These are phyloP conservation scores for Tridacna crocea DNA, from an alignment of 2,888 invertebrate genomes.

Conservation along the genomic window DNA sequence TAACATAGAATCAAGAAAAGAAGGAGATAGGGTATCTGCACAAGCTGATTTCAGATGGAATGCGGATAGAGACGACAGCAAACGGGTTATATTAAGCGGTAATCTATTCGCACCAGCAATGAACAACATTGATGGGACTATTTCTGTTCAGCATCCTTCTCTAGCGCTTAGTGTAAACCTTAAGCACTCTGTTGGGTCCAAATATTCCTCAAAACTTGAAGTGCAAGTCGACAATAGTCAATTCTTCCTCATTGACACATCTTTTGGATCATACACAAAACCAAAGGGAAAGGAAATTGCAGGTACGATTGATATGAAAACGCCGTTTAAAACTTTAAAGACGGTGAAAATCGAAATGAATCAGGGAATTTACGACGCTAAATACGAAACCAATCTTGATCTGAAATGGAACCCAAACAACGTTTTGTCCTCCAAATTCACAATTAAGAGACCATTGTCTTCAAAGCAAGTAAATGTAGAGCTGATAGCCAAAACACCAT, in stretches of 20 bases:
- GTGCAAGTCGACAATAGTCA: slow-evolving; percentile 58
- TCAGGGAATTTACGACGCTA: slow-evolving; percentile 49
- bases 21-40: slow-evolving; percentile 48
- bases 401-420: slow-evolving; percentile 64
- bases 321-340: slow-evolving; percentile 52
- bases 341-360: slow-evolving; percentile 48
- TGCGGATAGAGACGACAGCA: slow-evolving; percentile 65
- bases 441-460: slow-evolving; percentile 65
- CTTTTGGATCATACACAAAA: slow-evolving; percentile 38
- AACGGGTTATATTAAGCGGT: slow-evolving; percentile 50
- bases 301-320: slow-evolving; percentile 54
- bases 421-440: slow-evolving; percentile 63
- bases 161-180: slow-evolving; percentile 56
- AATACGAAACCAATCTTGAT: slow-evolving; percentile 59
- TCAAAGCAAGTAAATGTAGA: slow-evolving; percentile 58
- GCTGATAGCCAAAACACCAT: slow-evolving; percentile 66
- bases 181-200: slow-evolving; percentile 55
- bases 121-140: slow-evolving; percentile 55
- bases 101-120: slow-evolving; percentile 47
- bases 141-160: slow-evolving; percentile 55
- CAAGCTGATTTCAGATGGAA: slow-evolving; percentile 70
- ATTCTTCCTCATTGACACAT: slow-evolving; percentile 59
- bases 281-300: slow-evolving; percentile 37
- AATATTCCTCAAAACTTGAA: slow-evolving; percentile 61
- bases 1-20: slow-evolving; percentile 57